Evolutionary conservation across 1,140 invertebrate species (phyloP), one percentile per base, ranked within the genome.

Genomic region (Venturia canescens): DNA sequence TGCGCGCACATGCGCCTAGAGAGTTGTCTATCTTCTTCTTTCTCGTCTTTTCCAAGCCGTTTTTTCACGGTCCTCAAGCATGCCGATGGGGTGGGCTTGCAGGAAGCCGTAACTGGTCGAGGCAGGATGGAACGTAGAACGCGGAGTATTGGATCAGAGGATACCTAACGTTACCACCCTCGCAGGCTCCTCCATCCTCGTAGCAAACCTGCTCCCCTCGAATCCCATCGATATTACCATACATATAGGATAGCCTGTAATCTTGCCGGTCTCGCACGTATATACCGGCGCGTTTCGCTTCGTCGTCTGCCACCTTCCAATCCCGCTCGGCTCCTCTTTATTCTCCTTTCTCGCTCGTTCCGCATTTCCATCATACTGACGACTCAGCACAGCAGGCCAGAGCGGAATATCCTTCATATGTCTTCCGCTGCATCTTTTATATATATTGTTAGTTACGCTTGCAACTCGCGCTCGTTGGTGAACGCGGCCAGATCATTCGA

Each of bases 181-280:
- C 72, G 26, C 53, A 44, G 70, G 74, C 66, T 84, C 76, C 78
- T 79, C 48, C 26, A 29, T 74, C 72, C 44, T 67, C 57, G 48
- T 69, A 72, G 50, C 63, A 29, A 57, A 71, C 75, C 53, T 81
- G 71, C 72, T 81, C 83, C 86, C 86, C 80, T 84, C 26, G 80
- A 83, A 80, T 78, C 72, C 86, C 83, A 81, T 86, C 85, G 84
- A 84, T 87, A 88, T 89, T 89, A 89, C 86, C 88, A 87, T 89
- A 88, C 87, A 87, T 89, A 89, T 89, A 85, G 86, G 86, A 82
- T 86, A 85, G 84, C 57, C 53, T 76, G 74, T 76, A 76, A 76
- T 76, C 74, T 76, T 63, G 27, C 77, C 23, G 21, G 5, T 26
- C 63, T 15, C n/a, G n/a, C 29, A 15, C 72, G 23, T 34, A 11